Base-by-base conservation (phyloP, 1,140 invertebrate species). In the Meteorus sp. region DNA sequence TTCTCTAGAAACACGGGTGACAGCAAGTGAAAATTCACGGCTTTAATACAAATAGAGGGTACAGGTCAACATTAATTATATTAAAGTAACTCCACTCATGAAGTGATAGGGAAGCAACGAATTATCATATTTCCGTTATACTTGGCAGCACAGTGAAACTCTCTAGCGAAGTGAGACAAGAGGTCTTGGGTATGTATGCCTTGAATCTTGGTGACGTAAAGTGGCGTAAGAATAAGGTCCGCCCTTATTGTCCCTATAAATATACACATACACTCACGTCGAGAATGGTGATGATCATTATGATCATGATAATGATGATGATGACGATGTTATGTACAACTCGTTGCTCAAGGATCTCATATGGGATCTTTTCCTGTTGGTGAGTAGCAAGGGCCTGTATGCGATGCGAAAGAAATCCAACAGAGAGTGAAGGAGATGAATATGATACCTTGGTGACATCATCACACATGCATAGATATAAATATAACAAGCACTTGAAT, bases 151-250 rank as follows among this genome's bases (percentile, higher is more conserved):
- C n/a, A n/a, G n/a, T n/a, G n/a, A n/a, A n/a, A n/a, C n/a, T n/a
- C n/a, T n/a, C n/a, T n/a, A n/a, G n/a, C n/a, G 39, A 43, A 43
- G 13, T 43, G 39, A 47, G 44, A 4, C 9, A 35, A 25, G 44
- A 47, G 23, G 19, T 22, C 8, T 25, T 23, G 41, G 39, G 44
- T 54, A 20, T n/a, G n/a, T n/a, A n/a, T 31, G 19, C 44, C 50
- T 48, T 53, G 50, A 35, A 77, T 75, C 74, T 76, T 73, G 68
- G 25, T 71, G 66, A n/a, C n/a, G 66, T 69, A 76, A 73, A 78
- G 76, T 78, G 67, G 76, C 73, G 73, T 76, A 79, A 80, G 77
- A 78, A 78, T 79, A 79, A 80, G 75, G 74, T 79, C 78, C 77
- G 66, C 68, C 35, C 35, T 39, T 39, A 39, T 62, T 66, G 67